These are phyloP conservation scores for Decapterus maruadsi DNA, from an alignment of 2,797 vertebrate species.

Conservation along the genomic window DNA sequence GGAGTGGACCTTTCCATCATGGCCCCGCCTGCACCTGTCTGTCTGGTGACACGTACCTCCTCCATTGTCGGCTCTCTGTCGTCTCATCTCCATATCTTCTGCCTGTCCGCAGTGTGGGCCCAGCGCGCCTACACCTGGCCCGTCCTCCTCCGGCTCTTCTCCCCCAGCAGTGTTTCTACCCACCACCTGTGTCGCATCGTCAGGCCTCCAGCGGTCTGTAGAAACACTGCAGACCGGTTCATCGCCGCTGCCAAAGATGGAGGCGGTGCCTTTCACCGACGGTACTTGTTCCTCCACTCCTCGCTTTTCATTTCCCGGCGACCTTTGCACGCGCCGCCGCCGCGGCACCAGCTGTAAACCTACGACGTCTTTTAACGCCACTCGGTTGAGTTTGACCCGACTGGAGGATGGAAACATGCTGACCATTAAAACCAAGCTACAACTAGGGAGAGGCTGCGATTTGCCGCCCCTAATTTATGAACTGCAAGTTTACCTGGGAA, in stretches of 20 bases:
- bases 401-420: constrained; percentile 55
- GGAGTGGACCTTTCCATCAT: background rate
- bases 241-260: rapidly evolving
- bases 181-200: background rate
- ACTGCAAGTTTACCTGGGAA: background rate
- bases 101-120: too few species aligned
- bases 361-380: constrained; percentile 29
- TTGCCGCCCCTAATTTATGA: background rate
- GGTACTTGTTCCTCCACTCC: too few species aligned
- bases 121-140: background rate
- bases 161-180: rapidly evolving
- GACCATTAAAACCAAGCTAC: constrained; percentile 7
- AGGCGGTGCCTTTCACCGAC: background rate
- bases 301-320: background rate
- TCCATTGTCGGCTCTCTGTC: background rate
- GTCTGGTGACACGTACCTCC: constrained; percentile 39
- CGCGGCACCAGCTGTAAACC: constrained; percentile 22
- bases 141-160: constrained; percentile 2
- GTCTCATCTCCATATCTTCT: background rate
- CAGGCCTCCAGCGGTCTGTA: background rate
- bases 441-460: background rate
- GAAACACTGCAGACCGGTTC: background rate
- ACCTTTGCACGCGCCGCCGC: constrained; percentile 4
- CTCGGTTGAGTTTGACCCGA: constrained; percentile 62
- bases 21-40: background rate